Conservation (phyloP, 2,888 invertebrate genomes). For the Pherbina coryleti region DNA sequence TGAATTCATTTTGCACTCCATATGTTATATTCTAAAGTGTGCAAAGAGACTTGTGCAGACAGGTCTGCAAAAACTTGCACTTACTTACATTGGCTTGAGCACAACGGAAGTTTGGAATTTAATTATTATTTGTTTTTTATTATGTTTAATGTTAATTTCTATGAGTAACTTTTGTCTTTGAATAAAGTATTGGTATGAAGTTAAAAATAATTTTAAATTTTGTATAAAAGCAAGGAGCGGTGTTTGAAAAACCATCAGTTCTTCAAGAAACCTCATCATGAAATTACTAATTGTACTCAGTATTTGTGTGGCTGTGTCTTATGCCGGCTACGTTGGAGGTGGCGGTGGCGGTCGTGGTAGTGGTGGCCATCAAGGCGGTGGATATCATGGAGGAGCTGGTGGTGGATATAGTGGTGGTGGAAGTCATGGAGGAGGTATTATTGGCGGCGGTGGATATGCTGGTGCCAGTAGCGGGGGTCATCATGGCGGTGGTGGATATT, state of each 20-base stretch:
- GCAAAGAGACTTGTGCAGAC: no score
- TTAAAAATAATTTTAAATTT: neutral
- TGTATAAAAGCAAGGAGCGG: constrained; percentile 42
- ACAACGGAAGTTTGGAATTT: no score
- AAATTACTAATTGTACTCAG: constrained; percentile 58
- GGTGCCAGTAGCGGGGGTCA: constrained; percentile 28
- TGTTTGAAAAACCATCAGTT: constrained; percentile 29
- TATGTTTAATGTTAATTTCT: neutral
- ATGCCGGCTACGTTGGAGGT: constrained; percentile 52
- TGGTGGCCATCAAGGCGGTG: constrained; percentile 46
- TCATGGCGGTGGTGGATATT: constrained; percentile 37
- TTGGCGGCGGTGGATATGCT: constrained; percentile 38
- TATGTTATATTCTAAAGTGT: no score
- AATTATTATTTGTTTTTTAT: neutral
- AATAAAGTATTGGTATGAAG: neutral
- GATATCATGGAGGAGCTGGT: constrained; percentile 39
- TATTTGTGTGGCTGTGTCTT: constrained; percentile 54
- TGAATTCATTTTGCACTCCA: neutral
- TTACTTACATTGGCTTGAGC: neutral
- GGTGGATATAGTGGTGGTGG: constrained; percentile 41
- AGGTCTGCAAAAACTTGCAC: no score
- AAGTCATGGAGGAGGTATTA: neutral
- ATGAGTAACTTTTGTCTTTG: neutral
- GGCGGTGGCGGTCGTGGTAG: constrained; percentile 22
- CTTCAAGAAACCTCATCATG: constrained; percentile 45